These are phyloP conservation scores for Enteromius radiatus DNA, from an alignment of 2,797 vertebrate species.

Conservation along the genomic window DNA sequence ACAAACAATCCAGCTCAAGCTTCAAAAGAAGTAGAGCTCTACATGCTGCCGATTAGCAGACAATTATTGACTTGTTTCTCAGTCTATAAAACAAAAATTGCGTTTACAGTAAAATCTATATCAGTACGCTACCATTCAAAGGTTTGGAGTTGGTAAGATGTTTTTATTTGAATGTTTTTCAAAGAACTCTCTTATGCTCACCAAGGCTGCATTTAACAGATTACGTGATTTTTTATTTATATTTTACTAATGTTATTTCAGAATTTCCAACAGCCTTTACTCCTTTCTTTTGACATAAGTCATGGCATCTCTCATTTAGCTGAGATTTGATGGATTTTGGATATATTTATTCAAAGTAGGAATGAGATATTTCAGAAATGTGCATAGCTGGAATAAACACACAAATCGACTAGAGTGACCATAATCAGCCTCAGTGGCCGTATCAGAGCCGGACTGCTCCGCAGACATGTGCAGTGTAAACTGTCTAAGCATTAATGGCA, in stretches of 20 bases:
- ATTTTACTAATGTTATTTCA: neutral
- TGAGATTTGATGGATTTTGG: no score
- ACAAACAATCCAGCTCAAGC: neutral
- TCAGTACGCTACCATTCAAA: neutral
- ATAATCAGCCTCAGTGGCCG: no score
- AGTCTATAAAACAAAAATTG: neutral
- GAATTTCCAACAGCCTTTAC: neutral
- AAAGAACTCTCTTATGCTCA: neutral
- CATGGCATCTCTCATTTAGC: no score
- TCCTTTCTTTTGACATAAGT: neutral
- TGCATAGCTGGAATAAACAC: no score
- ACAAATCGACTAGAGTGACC: no score
- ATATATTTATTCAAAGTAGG: no score
- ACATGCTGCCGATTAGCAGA: neutral
- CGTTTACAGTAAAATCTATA: neutral
- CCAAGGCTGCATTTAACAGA: neutral
- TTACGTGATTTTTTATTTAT: neutral
- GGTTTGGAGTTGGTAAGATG: neutral
- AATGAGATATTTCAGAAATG: no score
- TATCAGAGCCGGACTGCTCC: no score
- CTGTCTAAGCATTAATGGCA: no score
- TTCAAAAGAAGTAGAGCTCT: neutral
- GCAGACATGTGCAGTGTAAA: no score
- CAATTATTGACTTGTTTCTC: neutral
- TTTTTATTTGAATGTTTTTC: neutral